Evolutionary conservation across 2,113 vertebrate genomes (phyloP).

Genomic region (Caracal caracal): DNA sequence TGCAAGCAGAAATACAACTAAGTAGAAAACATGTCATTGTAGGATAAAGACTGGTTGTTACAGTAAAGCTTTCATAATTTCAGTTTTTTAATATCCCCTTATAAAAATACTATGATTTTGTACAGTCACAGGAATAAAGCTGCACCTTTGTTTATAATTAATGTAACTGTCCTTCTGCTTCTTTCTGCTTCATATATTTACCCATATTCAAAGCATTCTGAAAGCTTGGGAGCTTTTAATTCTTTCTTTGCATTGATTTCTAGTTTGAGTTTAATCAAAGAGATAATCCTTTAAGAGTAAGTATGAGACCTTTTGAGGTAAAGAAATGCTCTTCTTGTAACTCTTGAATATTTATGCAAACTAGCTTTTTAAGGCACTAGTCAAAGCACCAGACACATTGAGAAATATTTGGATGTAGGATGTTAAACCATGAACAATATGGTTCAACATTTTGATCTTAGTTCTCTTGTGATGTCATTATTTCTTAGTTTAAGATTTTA

Average conservation of each 20-base stretch:
- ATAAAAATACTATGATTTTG: background rate
- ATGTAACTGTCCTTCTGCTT: background rate
- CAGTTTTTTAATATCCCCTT: background rate
- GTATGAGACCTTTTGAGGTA: background rate
- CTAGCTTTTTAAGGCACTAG: background rate
- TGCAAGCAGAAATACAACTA: background rate
- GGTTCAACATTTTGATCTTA: background rate
- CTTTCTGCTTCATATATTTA: background rate
- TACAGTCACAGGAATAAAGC: background rate
- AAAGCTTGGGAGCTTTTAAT: background rate
- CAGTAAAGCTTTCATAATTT: background rate
- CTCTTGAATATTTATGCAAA: conserved; percentile 45
- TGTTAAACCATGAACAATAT: background rate
- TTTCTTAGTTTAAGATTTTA: conserved; percentile 40
- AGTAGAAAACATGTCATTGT: background rate
- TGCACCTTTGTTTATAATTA: background rate
- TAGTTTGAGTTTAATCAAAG: conserved; percentile 6
- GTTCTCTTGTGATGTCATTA: background rate
- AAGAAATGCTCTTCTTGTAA: background rate
- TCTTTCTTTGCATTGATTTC: background rate
- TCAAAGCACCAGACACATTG: background rate
- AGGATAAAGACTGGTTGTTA: background rate
- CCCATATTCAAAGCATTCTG: background rate
- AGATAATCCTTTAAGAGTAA: background rate
- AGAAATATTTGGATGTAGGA: conserved; percentile 11